A percentile compares a stretch with the other conserved stretches of the same genome.
Evolutionary conservation across 1,140 invertebrate genomes (phyloP).

Genomic region (Bilobella aurantiaca): DNA sequence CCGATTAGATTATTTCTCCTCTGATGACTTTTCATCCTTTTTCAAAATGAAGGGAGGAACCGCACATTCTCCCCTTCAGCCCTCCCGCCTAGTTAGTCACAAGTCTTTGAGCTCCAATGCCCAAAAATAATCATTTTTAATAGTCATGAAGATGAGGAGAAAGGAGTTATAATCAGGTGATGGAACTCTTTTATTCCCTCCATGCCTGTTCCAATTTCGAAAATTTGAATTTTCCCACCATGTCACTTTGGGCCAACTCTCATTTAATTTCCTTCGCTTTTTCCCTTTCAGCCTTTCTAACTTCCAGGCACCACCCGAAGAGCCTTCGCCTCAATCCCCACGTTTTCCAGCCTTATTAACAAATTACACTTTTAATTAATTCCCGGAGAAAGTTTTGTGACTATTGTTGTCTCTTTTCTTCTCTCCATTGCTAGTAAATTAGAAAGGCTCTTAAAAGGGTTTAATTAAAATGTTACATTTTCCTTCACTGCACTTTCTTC

Average conservation of each 20-base stretch:
- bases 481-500: neutral
- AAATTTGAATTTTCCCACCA: neutral
- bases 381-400: neutral
- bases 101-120: neutral
- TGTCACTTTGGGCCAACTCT: too few species aligned
- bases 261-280: neutral
- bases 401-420: neutral
- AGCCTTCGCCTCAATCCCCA: too few species aligned
- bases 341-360: slow-evolving; percentile 2
- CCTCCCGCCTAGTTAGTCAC: neutral
- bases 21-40: neutral
- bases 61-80: neutral
- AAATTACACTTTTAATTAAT: slow-evolving; percentile 5
- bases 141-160: neutral
- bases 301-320: neutral
- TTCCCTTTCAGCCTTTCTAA: neutral
- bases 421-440: neutral
- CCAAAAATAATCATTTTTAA: slow-evolving; percentile 7
- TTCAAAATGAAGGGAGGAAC: neutral
- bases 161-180: neutral
- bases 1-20: slow-evolving; percentile 14
- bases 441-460: neutral
- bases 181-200: too few species aligned
- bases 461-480: slow-evolving; percentile 1
- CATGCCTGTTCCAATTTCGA: too few species aligned